Evolutionary conservation across 2,113 vertebrate genomes (phyloP).

Genomic region (Salminus brasiliensis): DNA sequence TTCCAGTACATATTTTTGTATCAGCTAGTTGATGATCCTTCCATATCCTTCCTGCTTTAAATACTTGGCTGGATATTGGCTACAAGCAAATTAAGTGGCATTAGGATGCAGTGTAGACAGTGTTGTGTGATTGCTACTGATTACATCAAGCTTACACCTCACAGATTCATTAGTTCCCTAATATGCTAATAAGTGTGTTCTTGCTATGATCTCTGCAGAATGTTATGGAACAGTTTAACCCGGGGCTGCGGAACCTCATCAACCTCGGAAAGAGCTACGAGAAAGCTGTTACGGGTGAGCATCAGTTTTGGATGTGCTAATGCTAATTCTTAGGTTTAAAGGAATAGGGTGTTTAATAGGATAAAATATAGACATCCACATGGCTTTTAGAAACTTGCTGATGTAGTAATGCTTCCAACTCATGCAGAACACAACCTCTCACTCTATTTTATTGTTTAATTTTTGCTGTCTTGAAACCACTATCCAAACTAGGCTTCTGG

Average conservation of each 20-base stretch:
- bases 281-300: slow-evolving; percentile 93
- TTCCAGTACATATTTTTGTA: no score
- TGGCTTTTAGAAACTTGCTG: no score
- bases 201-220: slow-evolving; percentile 74
- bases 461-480: no score
- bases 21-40: background rate
- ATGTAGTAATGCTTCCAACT: no score
- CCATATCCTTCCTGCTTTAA: background rate
- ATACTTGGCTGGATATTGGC: background rate
- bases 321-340: background rate
- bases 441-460: no score
- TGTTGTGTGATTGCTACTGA: slow-evolving; percentile 8
- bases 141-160: slow-evolving; percentile 20
- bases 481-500: no score
- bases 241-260: slow-evolving; percentile 92
- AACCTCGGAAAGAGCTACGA: slow-evolving; percentile 98
- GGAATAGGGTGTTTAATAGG: background rate
- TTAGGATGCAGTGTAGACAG: background rate
- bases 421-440: no score
- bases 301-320: background rate
- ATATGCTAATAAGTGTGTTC: background rate
- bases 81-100: background rate
- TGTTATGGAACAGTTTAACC: slow-evolving; percentile 99
- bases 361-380: background rate
- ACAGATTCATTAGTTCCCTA: slow-evolving; percentile 21